These are phyloP conservation scores for Ditylenchus dipsaci DNA, from an alignment of 1,140 invertebrate species.

Conservation along the genomic window DNA sequence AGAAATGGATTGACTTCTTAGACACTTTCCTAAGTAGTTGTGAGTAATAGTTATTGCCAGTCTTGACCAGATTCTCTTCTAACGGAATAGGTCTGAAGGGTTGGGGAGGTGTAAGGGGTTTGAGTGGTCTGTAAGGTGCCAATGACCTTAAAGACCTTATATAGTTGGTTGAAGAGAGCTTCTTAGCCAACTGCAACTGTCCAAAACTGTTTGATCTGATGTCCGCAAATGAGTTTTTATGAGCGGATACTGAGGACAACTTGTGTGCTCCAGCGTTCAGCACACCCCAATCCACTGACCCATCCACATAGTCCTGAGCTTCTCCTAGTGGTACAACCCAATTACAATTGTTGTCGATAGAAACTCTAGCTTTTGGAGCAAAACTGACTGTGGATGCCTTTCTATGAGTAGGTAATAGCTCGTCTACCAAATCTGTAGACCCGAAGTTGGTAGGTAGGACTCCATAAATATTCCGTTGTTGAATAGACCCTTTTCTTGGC, in stretches of 20 bases:
- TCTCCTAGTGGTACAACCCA: too few relatives aligned
- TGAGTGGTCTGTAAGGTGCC: background rate
- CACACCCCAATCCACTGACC: too few relatives aligned
- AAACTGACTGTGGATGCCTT: too few relatives aligned
- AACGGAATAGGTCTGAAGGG: background rate
- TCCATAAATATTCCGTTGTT: background rate
- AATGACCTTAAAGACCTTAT: background rate
- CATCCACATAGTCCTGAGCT: too few relatives aligned
- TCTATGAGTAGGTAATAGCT: too few relatives aligned
- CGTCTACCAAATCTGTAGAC: background rate
- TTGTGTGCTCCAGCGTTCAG: too few relatives aligned
- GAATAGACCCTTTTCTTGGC: background rate
- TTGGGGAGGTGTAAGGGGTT: background rate
- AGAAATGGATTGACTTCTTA: background rate
- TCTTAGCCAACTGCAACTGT: background rate
- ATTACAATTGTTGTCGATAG: too few relatives aligned
- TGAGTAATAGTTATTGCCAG: background rate
- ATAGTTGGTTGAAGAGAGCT: background rate
- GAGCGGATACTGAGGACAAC: too few relatives aligned
- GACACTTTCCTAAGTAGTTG: background rate
- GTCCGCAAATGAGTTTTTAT: too few relatives aligned
- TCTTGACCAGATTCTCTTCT: background rate
- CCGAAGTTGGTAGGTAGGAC: background rate
- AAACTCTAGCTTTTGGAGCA: too few relatives aligned
- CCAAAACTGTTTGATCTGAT: too few relatives aligned